Percentiles rank a stretch among this genome's conserved stretches.
Evolutionary conservation across 2,888 invertebrate species (phyloP).

Genomic region (Drosophila neutralis): DNA sequence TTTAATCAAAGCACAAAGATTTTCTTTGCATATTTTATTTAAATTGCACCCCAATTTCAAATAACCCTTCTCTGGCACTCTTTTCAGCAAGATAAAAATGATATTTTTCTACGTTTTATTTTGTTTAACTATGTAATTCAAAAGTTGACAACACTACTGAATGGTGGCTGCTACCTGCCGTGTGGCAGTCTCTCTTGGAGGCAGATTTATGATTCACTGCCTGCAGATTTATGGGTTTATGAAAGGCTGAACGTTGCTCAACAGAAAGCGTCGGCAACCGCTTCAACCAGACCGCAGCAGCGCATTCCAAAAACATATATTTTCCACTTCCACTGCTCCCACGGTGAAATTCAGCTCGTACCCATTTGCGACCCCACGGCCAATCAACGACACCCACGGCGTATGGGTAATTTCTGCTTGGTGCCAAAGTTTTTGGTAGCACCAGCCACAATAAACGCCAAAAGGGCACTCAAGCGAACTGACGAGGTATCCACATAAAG

Average conservation of each 20-base stretch:
- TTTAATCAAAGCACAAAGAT: background rate
- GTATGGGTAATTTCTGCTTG: conserved; percentile 77
- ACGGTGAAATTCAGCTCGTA: background rate
- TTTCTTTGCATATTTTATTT: background rate
- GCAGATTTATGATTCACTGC: conserved; percentile 69
- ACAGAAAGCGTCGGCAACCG: conserved; percentile 18
- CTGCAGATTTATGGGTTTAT: conserved; percentile 72
- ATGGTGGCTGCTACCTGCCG: conserved; percentile 16
- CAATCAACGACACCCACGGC: conserved; percentile 72
- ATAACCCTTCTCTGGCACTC: no score
- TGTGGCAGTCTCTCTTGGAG: conserved; percentile 9
- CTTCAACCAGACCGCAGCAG: conserved; percentile 23
- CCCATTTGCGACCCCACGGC: conserved; percentile 24
- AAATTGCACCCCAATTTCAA: background rate
- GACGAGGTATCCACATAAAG: conserved; percentile 57
- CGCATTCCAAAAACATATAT: background rate
- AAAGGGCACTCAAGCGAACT: conserved; percentile 74
- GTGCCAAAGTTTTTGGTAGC: conserved; percentile 62
- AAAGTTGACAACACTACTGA: background rate
- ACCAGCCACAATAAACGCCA: conserved; percentile 70
- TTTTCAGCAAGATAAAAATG: background rate
- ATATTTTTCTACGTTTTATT: background rate
- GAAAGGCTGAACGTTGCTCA: conserved; percentile 47
- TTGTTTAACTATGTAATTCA: background rate
- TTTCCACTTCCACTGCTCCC: conserved; percentile 3